Evolutionary conservation across 2,888 invertebrate genomes (phyloP).

Genomic region (Trachelus tabidus): DNA sequence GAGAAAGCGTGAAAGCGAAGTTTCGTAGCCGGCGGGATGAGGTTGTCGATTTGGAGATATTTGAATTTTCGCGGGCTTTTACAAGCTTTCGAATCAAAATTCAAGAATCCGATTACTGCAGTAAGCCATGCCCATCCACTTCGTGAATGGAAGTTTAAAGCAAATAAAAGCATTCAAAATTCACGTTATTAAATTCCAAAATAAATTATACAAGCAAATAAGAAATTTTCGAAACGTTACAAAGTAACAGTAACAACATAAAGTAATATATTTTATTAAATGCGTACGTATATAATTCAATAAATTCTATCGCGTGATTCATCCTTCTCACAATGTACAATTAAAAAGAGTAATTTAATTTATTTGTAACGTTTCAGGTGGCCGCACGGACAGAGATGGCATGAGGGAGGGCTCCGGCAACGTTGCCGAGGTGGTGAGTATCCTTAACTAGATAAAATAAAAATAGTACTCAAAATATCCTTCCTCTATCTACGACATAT

Average conservation of each 20-base stretch:
- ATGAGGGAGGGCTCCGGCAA: slow-evolving; percentile 65
- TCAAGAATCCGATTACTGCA: too few species aligned
- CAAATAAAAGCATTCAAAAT: too few species aligned
- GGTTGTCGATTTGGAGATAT: background rate
- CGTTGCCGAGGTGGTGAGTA: slow-evolving; percentile 65
- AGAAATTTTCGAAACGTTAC: background rate
- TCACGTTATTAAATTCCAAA: background rate
- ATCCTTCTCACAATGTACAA: background rate
- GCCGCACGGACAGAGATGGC: slow-evolving; percentile 63
- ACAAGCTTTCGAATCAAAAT: too few species aligned
- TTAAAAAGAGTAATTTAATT: background rate
- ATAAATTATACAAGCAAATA: background rate
- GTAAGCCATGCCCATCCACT: too few species aligned
- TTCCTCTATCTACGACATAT: background rate
- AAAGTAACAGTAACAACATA: background rate
- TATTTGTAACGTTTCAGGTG: slow-evolving; percentile 43
- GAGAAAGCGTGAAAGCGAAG: background rate
- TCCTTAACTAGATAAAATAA: slow-evolving; percentile 1
- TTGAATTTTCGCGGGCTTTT: background rate
- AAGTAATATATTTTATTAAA: background rate
- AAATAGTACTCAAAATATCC: background rate
- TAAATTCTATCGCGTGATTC: background rate
- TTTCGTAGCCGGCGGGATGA: background rate
- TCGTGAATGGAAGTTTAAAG: too few species aligned
- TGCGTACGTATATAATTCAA: background rate